Percentiles rank a stretch among this genome's conserved stretches.
Evolutionary conservation across 2,113 vertebrate species (phyloP).

Genomic region (Engystomops pustulosus): DNA sequence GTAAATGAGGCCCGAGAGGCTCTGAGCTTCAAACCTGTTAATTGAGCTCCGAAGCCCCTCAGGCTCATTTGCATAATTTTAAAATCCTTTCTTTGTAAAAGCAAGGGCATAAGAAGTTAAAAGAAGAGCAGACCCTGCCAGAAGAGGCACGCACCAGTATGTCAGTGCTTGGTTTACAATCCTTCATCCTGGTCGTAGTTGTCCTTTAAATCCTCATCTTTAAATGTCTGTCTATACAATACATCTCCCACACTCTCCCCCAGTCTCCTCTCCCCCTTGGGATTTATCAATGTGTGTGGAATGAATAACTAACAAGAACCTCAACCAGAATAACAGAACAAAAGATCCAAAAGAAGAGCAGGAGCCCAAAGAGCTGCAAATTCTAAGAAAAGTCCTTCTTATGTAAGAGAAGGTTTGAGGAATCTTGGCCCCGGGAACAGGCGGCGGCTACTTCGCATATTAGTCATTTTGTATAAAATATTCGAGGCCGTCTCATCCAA

Average conservation of each 20-base stretch:
- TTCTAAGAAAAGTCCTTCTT: conserved; percentile 14
- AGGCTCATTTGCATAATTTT: no score
- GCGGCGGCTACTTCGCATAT: not conserved
- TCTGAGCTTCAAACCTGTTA: no score
- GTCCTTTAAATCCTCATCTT: no score
- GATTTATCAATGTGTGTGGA: conserved; percentile 24
- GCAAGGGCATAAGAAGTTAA: no score
- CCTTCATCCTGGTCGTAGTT: no score
- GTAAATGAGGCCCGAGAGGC: no score
- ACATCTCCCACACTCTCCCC: not conserved
- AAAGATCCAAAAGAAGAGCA: not conserved
- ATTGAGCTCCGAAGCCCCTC: no score
- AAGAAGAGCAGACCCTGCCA: no score
- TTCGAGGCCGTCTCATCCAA: not conserved
- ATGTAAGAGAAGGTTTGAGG: conserved; percentile 23
- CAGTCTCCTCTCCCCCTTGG: not conserved
- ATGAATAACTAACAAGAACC: conserved; percentile 32
- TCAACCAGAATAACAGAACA: conserved; percentile 14
- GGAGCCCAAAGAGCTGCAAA: not conserved
- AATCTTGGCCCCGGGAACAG: not conserved
- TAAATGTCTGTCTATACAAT: no score
- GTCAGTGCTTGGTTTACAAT: no score
- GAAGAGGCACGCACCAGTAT: no score
- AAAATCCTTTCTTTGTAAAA: no score
- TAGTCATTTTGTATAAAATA: not conserved